Base-by-base conservation (phyloP, 1,140 invertebrate species). In the Megathymus violae region DNA sequence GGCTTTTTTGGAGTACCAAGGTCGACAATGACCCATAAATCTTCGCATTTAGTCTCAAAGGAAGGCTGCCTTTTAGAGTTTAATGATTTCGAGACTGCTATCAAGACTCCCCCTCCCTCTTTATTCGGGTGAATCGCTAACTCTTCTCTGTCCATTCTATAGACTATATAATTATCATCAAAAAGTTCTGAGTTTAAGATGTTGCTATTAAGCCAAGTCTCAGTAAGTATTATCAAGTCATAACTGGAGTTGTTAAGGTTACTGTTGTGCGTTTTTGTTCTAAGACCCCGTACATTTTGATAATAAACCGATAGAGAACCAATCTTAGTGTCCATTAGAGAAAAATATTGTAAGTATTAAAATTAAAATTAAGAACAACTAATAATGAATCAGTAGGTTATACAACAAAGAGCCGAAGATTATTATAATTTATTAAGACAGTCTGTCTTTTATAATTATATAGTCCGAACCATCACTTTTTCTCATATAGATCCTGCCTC, bases 71-170 rank as follows among this genome's bases (percentile, higher is more conserved):
- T 50, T 14, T 14, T 15, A 15, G 62, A 64, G 11, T 46, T 40
- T 11, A 62, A 25, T 17, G 47, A 48, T 46, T 64, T 68, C 9
- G 40, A 59, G 17, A 73, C 43, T 9, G 66, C 66, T 16, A 74
- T 65, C 6, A 68, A 51, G 5, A 74, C 61, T 44, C 66, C 67
- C 1, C 66, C 71, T n/a, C 71, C 71, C 15, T 60, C 58, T 50
- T 61, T 63, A n/a, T 44, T 7, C n/a, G n/a, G n/a, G n/a, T n/a
- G n/a, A n/a, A n/a, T n/a, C n/a, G 4, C 34, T 36, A 7, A 7
- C 0, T 34, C 34, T 14, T 22, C 4, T 10, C 62, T 16, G 15
- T 71, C 68, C 15, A 54, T 56, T 22, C 68, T 60, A 11, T 62
- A 66, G 13, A 70, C 60, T 22, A 19, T 16, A 38, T 70, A 66